These are phyloP conservation scores for Darevskia mixta DNA, from an alignment of 2,797 vertebrate genomes.

Conservation along the genomic window DNA sequence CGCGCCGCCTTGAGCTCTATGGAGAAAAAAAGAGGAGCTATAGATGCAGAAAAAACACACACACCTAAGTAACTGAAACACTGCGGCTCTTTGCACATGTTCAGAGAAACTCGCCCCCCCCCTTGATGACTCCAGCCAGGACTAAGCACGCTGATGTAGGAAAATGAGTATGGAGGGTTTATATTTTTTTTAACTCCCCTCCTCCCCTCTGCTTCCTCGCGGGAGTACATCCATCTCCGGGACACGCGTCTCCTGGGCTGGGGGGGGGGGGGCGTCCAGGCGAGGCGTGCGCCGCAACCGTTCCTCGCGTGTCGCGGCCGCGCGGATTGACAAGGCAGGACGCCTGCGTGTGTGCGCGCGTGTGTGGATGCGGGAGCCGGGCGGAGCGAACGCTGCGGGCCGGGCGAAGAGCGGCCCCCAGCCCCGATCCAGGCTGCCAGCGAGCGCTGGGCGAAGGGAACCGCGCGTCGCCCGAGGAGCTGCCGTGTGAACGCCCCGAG, in stretches of 20 bases:
- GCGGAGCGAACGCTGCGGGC: conserved; percentile 12
- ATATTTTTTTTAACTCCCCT: background rate
- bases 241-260: background rate
- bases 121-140: background rate
- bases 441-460: conserved; percentile 4
- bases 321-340: conserved; percentile 31
- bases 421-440: background rate
- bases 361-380: background rate
- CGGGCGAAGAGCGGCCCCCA: background rate
- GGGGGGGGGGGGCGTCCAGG: background rate
- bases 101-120: background rate
- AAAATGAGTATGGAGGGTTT: background rate
- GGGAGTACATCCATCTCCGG: too few species aligned
- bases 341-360: conserved; percentile 7
- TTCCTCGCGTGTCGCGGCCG: conserved; percentile 39
- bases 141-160: too few species aligned
- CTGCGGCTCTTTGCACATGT: background rate
- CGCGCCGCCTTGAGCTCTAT: too few species aligned
- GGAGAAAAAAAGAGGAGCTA: too few species aligned
- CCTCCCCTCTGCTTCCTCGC: background rate
- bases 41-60: too few species aligned
- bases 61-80: too few species aligned
- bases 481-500: conserved; percentile 77
- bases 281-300: background rate
- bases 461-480: conserved; percentile 42